These are phyloP conservation scores for Temnothorax nylanderi DNA, from an alignment of 1,140 invertebrate species.

Conservation along the genomic window DNA sequence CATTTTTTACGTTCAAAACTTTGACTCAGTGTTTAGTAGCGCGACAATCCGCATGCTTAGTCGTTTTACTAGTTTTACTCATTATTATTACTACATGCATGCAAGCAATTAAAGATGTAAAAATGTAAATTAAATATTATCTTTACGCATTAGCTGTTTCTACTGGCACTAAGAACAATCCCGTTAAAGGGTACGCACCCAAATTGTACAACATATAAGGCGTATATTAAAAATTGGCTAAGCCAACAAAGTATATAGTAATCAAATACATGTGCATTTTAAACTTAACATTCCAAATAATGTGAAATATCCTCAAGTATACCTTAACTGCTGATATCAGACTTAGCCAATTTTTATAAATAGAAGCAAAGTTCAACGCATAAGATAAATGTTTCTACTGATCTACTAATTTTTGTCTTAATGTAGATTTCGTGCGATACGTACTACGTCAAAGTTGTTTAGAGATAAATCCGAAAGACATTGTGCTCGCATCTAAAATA, in stretches of 20 bases:
- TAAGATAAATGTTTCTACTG: not conserved
- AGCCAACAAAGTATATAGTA: not conserved
- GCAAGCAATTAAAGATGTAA: not conserved
- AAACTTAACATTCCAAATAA: not conserved
- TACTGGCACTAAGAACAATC: slow-evolving; percentile 7
- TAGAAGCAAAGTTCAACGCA: slow-evolving; percentile 54
- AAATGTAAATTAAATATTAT: slow-evolving; percentile 21
- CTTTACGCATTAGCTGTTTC: not conserved
- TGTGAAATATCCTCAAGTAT: not conserved
- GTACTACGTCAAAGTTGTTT: slow-evolving; percentile 15
- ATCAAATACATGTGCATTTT: not conserved
- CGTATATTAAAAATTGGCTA: slow-evolving; percentile 45
- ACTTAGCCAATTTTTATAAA: slow-evolving; percentile 50
- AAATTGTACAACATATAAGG: slow-evolving; percentile 31
- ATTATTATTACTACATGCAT: slow-evolving; percentile 25
- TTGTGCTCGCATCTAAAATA: slow-evolving; percentile 14
- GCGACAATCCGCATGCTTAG: not conserved
- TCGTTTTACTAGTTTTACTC: slow-evolving; percentile 5
- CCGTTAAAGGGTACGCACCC: not conserved
- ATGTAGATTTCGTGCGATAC: not conserved
- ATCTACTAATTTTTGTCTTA: not conserved
- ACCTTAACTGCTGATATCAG: not conserved
- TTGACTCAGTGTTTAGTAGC: not conserved
- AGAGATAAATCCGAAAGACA: slow-evolving; percentile 24
- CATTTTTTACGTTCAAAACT: not conserved